Conservation (phyloP, 2,113 vertebrate genomes). For the Gobio gobio region DNA sequence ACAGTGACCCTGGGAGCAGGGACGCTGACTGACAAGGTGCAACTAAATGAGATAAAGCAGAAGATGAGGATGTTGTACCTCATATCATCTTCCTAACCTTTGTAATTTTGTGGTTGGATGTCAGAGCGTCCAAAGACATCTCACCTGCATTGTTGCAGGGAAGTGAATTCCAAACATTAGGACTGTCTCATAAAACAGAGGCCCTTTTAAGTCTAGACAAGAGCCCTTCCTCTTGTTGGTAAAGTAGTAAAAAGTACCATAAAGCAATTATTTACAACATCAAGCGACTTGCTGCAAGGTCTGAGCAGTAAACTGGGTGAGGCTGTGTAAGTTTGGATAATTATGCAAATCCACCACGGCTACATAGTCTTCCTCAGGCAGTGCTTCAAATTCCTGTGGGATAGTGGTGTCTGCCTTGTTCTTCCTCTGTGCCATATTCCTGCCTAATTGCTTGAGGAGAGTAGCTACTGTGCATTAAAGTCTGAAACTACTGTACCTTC, state of each 20-base stretch:
- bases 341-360: constrained; percentile 73
- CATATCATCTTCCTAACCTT: constrained; percentile 1
- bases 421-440: constrained; percentile 59
- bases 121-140: constrained; percentile 55
- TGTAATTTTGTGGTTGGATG: constrained; percentile 2
- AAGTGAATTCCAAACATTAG: constrained; percentile 72
- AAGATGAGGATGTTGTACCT: background rate
- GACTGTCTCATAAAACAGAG: constrained; percentile 71
- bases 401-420: constrained; percentile 55
- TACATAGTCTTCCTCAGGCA: constrained; percentile 68
- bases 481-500: constrained; percentile 70
- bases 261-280: constrained; percentile 77
- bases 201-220: constrained; percentile 78
- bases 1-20: background rate
- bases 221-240: constrained; percentile 78
- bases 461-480: background rate
- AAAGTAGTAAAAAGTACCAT: constrained; percentile 77
- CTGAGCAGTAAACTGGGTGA: constrained; percentile 71
- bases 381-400: constrained; percentile 73
- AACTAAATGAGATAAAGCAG: background rate
- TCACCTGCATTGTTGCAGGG: constrained; percentile 64
- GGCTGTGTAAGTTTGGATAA: constrained; percentile 73
- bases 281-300: constrained; percentile 64
- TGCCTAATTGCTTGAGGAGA: constrained; percentile 47
- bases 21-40: background rate